These are phyloP conservation scores for Equus quagga DNA, from an alignment of 2,113 vertebrate species.

Conservation along the genomic window DNA sequence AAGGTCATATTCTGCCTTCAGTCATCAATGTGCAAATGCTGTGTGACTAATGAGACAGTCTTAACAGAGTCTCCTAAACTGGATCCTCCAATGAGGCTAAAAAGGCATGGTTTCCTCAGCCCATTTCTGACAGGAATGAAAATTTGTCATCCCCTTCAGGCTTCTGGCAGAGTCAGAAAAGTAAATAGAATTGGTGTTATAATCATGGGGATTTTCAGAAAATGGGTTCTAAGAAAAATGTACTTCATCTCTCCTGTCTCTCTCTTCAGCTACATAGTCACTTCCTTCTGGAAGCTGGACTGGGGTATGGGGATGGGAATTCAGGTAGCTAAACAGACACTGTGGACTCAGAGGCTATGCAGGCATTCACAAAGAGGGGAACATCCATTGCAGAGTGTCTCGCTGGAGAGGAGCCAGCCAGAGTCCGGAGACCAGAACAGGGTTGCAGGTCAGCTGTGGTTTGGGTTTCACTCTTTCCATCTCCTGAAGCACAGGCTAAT, in stretches of 20 bases:
- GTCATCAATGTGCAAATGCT: constrained; percentile 78
- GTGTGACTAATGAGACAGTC: constrained; percentile 79
- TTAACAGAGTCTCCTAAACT: constrained; percentile 56
- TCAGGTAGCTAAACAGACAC: too few relatives aligned
- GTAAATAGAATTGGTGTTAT: neutral
- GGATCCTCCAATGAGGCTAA: constrained; percentile 60
- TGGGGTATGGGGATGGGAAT: too few relatives aligned
- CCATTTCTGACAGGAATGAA: constrained; percentile 74
- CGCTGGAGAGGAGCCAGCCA: neutral
- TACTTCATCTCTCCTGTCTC: constrained; percentile 12
- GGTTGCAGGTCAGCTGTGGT: neutral
- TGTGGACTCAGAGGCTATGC: fast-evolving
- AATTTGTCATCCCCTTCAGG: constrained; percentile 54
- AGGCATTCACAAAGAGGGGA: neutral
- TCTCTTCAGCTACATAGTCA: neutral
- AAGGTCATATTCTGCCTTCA: constrained; percentile 84
- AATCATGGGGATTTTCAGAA: constrained; percentile 45
- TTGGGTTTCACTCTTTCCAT: neutral
- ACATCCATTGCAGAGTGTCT: fast-evolving
- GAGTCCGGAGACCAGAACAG: neutral
- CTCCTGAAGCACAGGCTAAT: neutral
- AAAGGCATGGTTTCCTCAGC: constrained; percentile 61
- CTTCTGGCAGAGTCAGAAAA: constrained; percentile 65
- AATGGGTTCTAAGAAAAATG: constrained; percentile 74
- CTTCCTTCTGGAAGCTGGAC: neutral